Evolutionary conservation across 2,797 vertebrate species (phyloP).

Genomic region (Pangasius krempfi): DNA sequence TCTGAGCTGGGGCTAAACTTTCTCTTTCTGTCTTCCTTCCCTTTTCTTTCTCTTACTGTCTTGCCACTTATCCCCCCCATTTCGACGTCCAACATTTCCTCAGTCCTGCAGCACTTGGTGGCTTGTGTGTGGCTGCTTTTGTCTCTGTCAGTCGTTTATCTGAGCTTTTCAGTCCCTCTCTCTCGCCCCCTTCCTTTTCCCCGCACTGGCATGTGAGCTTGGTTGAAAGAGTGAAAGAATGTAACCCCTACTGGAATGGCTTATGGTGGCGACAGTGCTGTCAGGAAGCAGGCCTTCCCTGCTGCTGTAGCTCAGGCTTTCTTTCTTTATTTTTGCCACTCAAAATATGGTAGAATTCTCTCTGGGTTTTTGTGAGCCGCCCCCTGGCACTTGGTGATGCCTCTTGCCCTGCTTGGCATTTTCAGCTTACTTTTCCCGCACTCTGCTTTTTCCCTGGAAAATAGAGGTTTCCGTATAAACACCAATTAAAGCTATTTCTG

Average conservation of each 20-base stretch:
- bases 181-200: constrained; percentile 38
- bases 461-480: constrained; percentile 44
- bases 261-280: constrained; percentile 46
- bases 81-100: constrained; percentile 7
- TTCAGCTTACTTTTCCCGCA: constrained; percentile 26
- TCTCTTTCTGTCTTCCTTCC: constrained; percentile 31
- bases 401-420: constrained; percentile 40
- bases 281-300: constrained; percentile 49
- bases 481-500: constrained; percentile 45
- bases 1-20: constrained; percentile 50
- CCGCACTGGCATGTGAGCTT: constrained; percentile 42
- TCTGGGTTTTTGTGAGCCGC: constrained; percentile 21
- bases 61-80: neutral
- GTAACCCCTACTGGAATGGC: constrained; percentile 55
- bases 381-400: constrained; percentile 15
- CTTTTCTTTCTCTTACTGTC: constrained; percentile 4
- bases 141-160: constrained; percentile 37
- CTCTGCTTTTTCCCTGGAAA: constrained; percentile 34
- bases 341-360: constrained; percentile 41
- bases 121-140: constrained; percentile 35
- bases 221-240: constrained; percentile 57
- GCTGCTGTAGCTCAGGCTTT: constrained; percentile 35
- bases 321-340: constrained; percentile 31
- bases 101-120: constrained; percentile 7
- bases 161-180: constrained; percentile 41